These are phyloP conservation scores for Chymomyza fuscimana DNA, from an alignment of 2,888 invertebrate genomes.

Conservation along the genomic window DNA sequence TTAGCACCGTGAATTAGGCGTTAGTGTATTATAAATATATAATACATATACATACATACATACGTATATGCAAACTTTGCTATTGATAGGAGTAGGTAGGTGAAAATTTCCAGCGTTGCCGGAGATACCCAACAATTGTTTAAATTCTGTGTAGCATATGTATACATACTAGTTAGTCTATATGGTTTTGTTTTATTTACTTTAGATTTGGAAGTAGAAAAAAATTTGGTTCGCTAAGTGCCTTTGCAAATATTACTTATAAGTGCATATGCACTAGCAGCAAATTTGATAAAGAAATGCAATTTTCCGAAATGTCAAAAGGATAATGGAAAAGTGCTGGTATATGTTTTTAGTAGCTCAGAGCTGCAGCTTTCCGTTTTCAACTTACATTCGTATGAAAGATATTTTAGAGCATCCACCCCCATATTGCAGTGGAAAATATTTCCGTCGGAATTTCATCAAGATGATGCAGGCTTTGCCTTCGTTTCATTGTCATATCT, in stretches of 20 bases:
- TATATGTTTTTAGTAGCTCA: no score
- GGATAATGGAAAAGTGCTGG: neutral
- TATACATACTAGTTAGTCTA: no score
- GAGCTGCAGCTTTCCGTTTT: neutral
- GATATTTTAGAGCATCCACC: neutral
- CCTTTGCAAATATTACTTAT: neutral
- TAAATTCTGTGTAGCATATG: no score
- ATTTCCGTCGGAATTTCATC: neutral
- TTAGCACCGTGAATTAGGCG: no score
- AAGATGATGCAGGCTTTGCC: neutral
- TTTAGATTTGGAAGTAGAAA: neutral
- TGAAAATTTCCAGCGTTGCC: no score
- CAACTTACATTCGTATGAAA: neutral
- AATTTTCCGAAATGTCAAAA: neutral
- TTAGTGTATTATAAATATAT: no score
- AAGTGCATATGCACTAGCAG: no score
- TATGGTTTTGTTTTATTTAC: neutral
- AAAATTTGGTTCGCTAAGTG: neutral
- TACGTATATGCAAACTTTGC: no score
- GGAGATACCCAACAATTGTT: no score
- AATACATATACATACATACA: no score
- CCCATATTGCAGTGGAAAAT: neutral
- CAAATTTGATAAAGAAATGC: neutral
- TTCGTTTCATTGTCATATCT: neutral
- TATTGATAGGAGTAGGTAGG: no score